Evolutionary conservation across 2,797 vertebrate species (phyloP), one percentile per base, ranked within the genome.

Genomic region (Monodelphis domestica): DNA sequence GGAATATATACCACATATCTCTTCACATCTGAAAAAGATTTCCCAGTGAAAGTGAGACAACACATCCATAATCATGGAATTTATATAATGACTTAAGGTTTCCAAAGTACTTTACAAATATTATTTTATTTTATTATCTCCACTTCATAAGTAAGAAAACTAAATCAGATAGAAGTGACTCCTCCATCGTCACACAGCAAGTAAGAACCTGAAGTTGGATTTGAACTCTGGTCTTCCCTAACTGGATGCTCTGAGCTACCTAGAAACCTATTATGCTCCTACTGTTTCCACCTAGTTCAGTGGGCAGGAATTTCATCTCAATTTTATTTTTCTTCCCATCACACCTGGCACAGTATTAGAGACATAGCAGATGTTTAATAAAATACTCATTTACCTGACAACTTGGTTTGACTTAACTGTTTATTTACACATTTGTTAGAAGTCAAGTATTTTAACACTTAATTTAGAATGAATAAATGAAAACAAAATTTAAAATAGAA

Each of bases 21-120:
- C 89, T 91, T 93, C 11, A 89, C 91, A 92, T 91, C n/a, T 30
- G 52, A 87, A 57, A 88, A 93, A 90, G 90, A 93, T 95, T 91
- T 88, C 53, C 50, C 88, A 12, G 10, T 10, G 30, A 55, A 91
- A 70, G 54, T 89, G 91, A 95, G 89, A 84, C 12, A 59, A 14
- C 28, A 0, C 51, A 29, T 93, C 50, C 24, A 84, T 50, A 84
- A 45, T 50, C 50, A 26, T 26, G 7, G 9, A 84, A 84, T 84
- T 45, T 26, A 11, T 11, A 45, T 78, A 50, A 9, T 50, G 38
- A 9, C 50, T 84, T 84, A 84, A 84, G 24, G 50, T 45, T 15
- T 4, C 1, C 2, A 84, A 84, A 26, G 12, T 12, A 84, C 21
- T 78, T 78, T 26, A 26, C 9, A 84, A 50, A 45, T 78, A 45